These are phyloP conservation scores for Rhyzopertha dominica DNA, from an alignment of 1,140 invertebrate genomes.

Conservation along the genomic window DNA sequence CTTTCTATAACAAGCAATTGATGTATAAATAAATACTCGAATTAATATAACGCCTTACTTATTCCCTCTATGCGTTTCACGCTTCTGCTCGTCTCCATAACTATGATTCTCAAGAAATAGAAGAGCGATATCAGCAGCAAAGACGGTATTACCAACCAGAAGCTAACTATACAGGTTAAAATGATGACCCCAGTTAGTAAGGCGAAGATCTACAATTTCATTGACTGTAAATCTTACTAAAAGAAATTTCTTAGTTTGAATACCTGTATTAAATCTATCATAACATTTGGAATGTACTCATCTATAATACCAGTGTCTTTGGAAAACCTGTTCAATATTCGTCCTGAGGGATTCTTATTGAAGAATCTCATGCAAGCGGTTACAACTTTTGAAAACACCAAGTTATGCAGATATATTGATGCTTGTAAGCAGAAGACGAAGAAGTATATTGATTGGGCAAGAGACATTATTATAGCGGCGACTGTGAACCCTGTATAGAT, in stretches of 20 bases:
- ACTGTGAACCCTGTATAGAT: slow-evolving; percentile 54
- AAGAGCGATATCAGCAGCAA: slow-evolving; percentile 14
- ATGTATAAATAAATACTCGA: slow-evolving; percentile 18
- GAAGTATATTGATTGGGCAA: no score
- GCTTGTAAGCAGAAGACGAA: no score
- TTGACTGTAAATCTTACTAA: no score
- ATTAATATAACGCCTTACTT: no score
- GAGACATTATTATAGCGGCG: slow-evolving; percentile 52
- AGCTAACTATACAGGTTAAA: slow-evolving; percentile 67
- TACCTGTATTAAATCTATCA: slow-evolving; percentile 49
- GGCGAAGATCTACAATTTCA: no score
- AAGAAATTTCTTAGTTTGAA: no score
- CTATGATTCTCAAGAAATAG: slow-evolving; percentile 14
- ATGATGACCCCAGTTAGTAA: slow-evolving; percentile 54
- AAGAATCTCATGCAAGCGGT: slow-evolving; percentile 72
- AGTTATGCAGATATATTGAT: no score
- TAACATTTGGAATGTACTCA: slow-evolving; percentile 49
- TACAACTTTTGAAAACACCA: not conserved
- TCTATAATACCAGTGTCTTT: slow-evolving; percentile 76
- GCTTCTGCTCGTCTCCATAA: slow-evolving; percentile 15
- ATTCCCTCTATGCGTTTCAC: slow-evolving; percentile 22
- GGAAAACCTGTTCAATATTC: slow-evolving; percentile 69
- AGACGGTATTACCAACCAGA: slow-evolving; percentile 51
- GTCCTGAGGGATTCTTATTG: slow-evolving; percentile 73
- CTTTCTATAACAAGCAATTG: no score